Evolutionary conservation across 1,140 invertebrate species (phyloP), one percentile per base, ranked within the genome.

Genomic region (Drosophila aff.): DNA sequence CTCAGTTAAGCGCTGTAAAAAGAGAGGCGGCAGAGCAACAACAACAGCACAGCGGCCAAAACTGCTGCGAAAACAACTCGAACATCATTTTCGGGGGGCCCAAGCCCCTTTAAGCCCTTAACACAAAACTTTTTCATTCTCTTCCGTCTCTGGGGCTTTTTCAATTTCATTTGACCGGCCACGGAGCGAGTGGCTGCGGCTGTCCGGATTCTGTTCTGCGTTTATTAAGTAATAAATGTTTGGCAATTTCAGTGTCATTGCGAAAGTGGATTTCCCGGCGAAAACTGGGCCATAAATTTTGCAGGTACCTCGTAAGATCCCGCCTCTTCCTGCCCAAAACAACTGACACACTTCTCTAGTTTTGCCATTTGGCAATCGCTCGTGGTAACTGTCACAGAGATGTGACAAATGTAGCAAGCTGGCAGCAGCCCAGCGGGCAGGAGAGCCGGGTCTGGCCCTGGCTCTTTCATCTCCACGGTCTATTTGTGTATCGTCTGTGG

Each of bases 211-310:
- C 38, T 65, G 18, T 76, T 76, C 50, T 63, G 66, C 73, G 62
- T 74, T 89, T 89, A 89, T 87, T 84, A 84, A 89, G 84, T 83
- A 87, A 86, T 82, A 86, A 86, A 86, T 82, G 83, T 78, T 77
- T 60, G 63, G 68, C 83, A 69, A 87, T 87, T 89, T 65, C 73
- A 81, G 63, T 63, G 50, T 47, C 68, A 82, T 71, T 73, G 61
- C 66, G 31, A 58, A 26, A 76, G 61, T 75, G 69, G 73, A 67
- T 78, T 83, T 61, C 23, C 26, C 21, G n/a, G 40, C 44, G 23
- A 60, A 44, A 73, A 61, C 44, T 50, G 31, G 62, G 63, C 38
- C 80, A 68, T 87, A 87, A 80, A 83, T 87, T 57, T 52, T 71
- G 46, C 76, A 79, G 76, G 71, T 85, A 79, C 46, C 28, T 33